Evolutionary conservation across 2,888 invertebrate species (phyloP).

Genomic region (Clostera curtula): DNA sequence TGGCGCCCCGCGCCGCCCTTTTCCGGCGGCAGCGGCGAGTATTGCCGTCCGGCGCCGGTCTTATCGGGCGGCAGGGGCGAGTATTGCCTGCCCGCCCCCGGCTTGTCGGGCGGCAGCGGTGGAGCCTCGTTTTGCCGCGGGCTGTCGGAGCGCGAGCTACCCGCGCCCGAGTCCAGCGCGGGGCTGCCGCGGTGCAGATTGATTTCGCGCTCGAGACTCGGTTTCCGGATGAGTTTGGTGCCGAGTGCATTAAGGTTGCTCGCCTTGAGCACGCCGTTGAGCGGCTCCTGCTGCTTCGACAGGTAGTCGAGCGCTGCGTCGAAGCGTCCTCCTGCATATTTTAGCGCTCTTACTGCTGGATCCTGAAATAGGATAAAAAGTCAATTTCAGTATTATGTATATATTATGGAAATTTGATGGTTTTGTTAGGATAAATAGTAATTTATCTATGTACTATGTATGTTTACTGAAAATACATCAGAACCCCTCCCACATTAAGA

Average conservation of each 20-base stretch:
- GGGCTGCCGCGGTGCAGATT: slow-evolving; percentile 87
- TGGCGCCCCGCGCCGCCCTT: slow-evolving; percentile 79
- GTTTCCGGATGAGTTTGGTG: slow-evolving; percentile 88
- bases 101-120: slow-evolving; percentile 76
- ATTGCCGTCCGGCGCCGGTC: slow-evolving; percentile 89
- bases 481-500: too few species aligned
- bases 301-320: slow-evolving; percentile 82
- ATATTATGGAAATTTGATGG: too few species aligned
- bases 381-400: neutral
- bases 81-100: slow-evolving; percentile 81
- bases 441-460: too few species aligned
- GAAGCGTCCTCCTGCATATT: slow-evolving; percentile 80
- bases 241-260: slow-evolving; percentile 75
- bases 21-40: slow-evolving; percentile 76
- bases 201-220: slow-evolving; percentile 90
- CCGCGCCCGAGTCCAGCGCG: slow-evolving; percentile 90
- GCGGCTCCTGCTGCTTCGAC: slow-evolving; percentile 76
- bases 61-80: too few species aligned
- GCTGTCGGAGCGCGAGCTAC: slow-evolving; percentile 92
- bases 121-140: slow-evolving; percentile 80
- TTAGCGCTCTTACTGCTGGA: slow-evolving; percentile 79
- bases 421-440: too few species aligned
- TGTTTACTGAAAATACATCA: too few species aligned
- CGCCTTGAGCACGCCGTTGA: slow-evolving; percentile 69
- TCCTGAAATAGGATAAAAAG: slow-evolving; percentile 69